Conservation (phyloP, 2,113 vertebrate genomes). For the Gopherus evgoodei region DNA sequence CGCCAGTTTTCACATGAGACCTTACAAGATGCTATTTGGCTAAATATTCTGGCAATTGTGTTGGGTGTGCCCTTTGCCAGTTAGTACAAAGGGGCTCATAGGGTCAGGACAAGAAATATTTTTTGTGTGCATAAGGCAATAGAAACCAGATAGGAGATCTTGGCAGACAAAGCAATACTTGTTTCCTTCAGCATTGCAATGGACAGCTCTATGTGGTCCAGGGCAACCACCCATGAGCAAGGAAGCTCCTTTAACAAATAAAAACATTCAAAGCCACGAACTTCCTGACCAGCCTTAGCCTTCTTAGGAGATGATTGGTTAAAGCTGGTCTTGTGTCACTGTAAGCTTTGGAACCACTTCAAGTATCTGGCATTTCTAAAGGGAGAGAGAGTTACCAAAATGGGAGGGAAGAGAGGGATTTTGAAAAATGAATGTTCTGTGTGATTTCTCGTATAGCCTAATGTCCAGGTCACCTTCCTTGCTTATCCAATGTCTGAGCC, state of each 20-base stretch:
- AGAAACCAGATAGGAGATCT: background rate
- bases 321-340: background rate
- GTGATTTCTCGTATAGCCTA: background rate
- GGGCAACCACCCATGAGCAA: background rate
- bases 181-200: background rate
- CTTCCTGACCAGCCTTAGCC: background rate
- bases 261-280: rapidly evolving
- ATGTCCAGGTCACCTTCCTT: background rate
- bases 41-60: background rate
- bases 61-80: background rate
- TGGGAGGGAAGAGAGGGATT: background rate
- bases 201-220: background rate
- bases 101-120: background rate
- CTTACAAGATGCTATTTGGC: background rate
- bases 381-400: background rate
- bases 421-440: background rate
- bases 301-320: background rate
- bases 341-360: background rate
- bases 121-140: background rate
- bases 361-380: background rate
- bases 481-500: background rate
- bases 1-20: background rate
- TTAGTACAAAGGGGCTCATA: background rate
- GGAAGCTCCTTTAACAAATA: background rate
- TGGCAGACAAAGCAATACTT: background rate